These are phyloP conservation scores for Hanleya hanleyi DNA, from an alignment of 2,888 invertebrate species.

Conservation along the genomic window DNA sequence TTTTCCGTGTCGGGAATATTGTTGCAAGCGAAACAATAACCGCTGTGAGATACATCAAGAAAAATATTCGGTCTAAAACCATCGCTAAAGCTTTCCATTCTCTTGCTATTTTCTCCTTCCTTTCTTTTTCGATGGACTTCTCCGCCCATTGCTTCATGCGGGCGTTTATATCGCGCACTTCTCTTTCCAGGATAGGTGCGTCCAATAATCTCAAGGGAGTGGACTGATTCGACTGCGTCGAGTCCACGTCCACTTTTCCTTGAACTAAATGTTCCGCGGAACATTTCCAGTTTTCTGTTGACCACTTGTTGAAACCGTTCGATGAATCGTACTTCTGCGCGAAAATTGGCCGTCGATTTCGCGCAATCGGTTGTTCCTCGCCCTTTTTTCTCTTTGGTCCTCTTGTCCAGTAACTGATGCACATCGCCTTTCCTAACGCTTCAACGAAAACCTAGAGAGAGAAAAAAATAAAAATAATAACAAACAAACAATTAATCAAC, in stretches of 20 bases:
- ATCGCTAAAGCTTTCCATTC: background rate
- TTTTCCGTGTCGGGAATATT: no score
- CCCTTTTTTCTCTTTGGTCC: no score
- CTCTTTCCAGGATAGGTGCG: background rate
- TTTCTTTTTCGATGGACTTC: background rate
- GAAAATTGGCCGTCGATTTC: background rate
- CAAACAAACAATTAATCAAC: no score
- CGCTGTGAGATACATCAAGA: background rate
- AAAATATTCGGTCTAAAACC: background rate
- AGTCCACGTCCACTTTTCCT: background rate
- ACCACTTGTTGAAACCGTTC: slow-evolving; percentile 1
- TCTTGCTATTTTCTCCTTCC: background rate
- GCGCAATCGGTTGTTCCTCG: background rate
- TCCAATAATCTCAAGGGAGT: background rate
- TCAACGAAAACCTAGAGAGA: background rate
- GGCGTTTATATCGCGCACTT: background rate
- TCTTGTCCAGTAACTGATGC: background rate
- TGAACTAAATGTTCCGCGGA: background rate
- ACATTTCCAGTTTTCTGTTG: background rate
- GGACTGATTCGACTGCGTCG: background rate
- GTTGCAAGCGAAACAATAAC: background rate
- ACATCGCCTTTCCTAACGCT: background rate
- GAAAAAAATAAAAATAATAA: no score
- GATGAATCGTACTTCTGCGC: background rate
- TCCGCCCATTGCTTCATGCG: background rate